Evolutionary conservation across 1,140 invertebrate species (phyloP), one percentile per base, ranked within the genome.

Genomic region (Ectropis grisescens): DNA sequence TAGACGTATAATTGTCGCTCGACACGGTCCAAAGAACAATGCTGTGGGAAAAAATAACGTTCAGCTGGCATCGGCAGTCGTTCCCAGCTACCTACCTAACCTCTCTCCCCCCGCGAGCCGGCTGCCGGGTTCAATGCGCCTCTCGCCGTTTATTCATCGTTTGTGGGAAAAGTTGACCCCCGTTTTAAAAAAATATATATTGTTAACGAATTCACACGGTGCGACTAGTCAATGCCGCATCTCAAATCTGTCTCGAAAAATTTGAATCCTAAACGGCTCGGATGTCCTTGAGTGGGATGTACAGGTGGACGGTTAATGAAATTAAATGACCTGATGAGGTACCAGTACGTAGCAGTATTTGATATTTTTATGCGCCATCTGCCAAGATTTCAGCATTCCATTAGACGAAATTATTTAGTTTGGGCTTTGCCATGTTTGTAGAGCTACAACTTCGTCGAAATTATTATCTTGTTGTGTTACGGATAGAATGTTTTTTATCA

Each of bases 31-130:
- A 69, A 81, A 74, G 76, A 78, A 78, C 76, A 81, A 81, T 81
- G 76, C 72, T 81, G 76, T 81, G 76, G 76, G 72, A 81, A 81
- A 81, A 81, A 81, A 81, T 81, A 81, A 81, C 76, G 76, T 81
- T 76, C 76, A 81, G 72, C 76, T 81, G 76, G 72, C 72, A 74
- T 69, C 72, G 69, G 60, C 70, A 62, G 59, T 74, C 69, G 76
- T 81, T 81, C 76, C 76, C 76, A 81, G 72, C 72, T 75, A 81
- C 72, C 75, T 78, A 74, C 70, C 58, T 48, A 55, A 54, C 58
- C 55, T 47, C 68, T 49, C 70, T 71, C 72, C 58, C 72, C 75
- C 64, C 72, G 64, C 69, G 61, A 34, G 55, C 64, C 68, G 58
- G 62, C 64, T 70, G 58, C 72, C 62, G 75, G 70, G 75, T 81